Evolutionary conservation across 2,888 invertebrate genomes (phyloP), one percentile per base, ranked within the genome.

Genomic region (Bunonema sp.): DNA sequence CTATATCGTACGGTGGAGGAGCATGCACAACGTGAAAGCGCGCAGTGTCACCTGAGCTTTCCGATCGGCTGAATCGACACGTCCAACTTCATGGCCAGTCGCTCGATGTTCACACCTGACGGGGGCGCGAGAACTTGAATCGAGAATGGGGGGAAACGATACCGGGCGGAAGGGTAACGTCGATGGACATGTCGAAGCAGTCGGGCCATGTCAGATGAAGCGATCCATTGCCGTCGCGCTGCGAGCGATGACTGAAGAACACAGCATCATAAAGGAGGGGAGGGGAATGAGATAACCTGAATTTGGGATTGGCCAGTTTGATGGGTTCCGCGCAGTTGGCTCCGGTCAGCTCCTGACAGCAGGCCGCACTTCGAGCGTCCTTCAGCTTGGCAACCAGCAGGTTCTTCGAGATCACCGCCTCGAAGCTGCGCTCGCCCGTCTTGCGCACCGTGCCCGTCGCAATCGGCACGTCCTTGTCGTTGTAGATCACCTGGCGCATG

Each of bases 61-160:
- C 64, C 64, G 31, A 64, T 62, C 12, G 64, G 64, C 35, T 64
- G 64, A 35, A 64, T 61, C 18, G 56, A 55, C n/a, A 64, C 65
- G 39, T 64, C 64, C 15, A 64, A 40, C 34, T 64, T 64, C 64
- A 64, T 64, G 12, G 64, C 64, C 10, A 64, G 46, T 35, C 55
- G 54, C 39, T 65, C 58, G 36, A 64, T 64, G 39, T 66, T 62
- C n/a, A 64, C 59, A 26, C 55, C 60, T 55, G 4, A 21, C 20
- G 18, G 23, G 16, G 7, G 10, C 20, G 7, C 20, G 22, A 12
- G 7, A 19, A 7, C 10, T 35, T 20, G 10, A 20, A 21, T 10
- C 20, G 7, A 7, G 8, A 35, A 10, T 10, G 10, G 7, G 10
- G 20, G 12, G 5, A 35, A 35, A 12, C 8, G 5, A 29, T 15